Percentiles rank a stretch among this genome's conserved stretches.
Conservation (phyloP, 2,888 invertebrate genomes). For the Maniola hyperantus region DNA sequence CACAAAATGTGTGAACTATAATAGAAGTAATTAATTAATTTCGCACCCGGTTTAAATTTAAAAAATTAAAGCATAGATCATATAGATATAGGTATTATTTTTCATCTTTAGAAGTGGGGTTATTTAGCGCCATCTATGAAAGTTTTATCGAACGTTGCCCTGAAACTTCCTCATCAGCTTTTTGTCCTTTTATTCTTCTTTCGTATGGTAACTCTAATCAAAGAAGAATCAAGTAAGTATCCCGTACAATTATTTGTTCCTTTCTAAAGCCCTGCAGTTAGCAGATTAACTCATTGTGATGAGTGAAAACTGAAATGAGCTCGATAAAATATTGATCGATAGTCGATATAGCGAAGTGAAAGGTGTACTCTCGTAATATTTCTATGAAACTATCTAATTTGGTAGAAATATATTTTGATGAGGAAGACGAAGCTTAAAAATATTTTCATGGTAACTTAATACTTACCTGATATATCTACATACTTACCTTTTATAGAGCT, state of each 20-base stretch:
- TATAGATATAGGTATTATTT: no score
- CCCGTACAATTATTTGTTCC: slow-evolving; percentile 65
- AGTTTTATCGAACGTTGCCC: no score
- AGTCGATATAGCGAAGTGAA: slow-evolving; percentile 19
- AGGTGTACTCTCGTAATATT: neutral
- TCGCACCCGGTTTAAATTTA: no score
- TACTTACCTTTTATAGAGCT: no score
- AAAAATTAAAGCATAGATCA: no score
- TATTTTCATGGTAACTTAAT: neutral
- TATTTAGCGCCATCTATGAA: no score
- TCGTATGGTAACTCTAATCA: slow-evolving; percentile 6
- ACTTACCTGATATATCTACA: no score
- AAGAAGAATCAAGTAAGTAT: slow-evolving; percentile 31
- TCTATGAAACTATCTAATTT: neutral
- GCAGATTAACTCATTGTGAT: slow-evolving; percentile 34
- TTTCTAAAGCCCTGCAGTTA: slow-evolving; percentile 61
- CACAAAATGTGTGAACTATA: no score
- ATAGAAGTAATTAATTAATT: no score
- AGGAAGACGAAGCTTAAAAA: neutral
- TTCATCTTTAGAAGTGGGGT: no score
- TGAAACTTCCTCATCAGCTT: no score
- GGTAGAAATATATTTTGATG: neutral
- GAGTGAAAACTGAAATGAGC: neutral
- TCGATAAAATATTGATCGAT: slow-evolving; percentile 14
- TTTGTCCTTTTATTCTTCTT: neutral